Base-by-base conservation (phyloP, 2,113 vertebrate species). In the Centropus unirufus region DNA sequence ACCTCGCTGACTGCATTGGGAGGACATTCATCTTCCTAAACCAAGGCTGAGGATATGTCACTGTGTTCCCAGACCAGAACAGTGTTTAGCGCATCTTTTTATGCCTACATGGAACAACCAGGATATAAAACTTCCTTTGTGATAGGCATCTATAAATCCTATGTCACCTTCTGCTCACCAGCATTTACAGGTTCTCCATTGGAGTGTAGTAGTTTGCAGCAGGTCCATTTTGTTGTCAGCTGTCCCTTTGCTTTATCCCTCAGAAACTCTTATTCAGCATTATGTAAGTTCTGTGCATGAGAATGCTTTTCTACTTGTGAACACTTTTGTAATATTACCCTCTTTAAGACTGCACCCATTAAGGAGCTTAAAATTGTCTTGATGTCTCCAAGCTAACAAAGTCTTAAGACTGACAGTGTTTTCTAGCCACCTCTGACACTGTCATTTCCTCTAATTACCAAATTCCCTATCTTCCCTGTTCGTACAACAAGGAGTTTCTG, bases 401-500 rank as follows among this genome's bases (percentile, higher is more conserved):
- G n/a, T 57, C 58, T 95, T 36, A 78, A 73, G 44, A 39, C 73
- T 82, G 83, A 57, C 64, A 78, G 47, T 14, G 16, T 54, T 74
- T 88, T 64, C 78, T 46, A 30, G 29, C 20, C 58, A 69, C 62
- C 44, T 83, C 80, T 88, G 63, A 23, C 42, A 27, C 46, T 75
- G 36, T 47, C 62, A 76, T 51, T 84, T 91, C 61, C 57, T 83
- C 19, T 39, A 30, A 57, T 29, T 76, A 49, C 49, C 62, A 61
- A 91, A 79, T 61, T 94, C 23, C 58, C 52, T 82, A 51, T 79
- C 26, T 68, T 15, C 24, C 23, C n/a, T 69, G 14, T 46, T 54
- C 27, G 89, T 93, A 39, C 17, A 34, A 30, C 79, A 87, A 87
- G 72, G 42, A 67, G 2, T 76, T 96, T 95, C 81, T 87, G 39